These are phyloP conservation scores for Anhinga rufa DNA, from an alignment of 2,113 vertebrate species.

Conservation along the genomic window DNA sequence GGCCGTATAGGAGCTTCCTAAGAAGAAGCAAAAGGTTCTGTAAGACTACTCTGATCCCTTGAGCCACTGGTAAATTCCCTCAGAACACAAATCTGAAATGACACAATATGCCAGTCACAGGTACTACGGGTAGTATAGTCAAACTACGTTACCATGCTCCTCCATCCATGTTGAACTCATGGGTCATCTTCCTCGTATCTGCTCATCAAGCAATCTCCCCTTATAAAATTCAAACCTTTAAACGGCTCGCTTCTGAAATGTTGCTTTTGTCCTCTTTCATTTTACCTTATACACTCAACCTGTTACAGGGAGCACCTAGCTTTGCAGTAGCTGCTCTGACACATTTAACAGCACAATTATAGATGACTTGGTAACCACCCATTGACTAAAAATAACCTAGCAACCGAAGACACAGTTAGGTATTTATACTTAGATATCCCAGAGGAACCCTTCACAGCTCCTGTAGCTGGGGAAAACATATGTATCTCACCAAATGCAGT, in stretches of 20 bases:
- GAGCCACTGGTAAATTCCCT: background rate
- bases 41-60: background rate
- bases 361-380: slow-evolving; percentile 53
- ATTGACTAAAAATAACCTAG: slow-evolving; percentile 63
- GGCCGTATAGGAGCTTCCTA: background rate
- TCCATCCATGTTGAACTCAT: background rate
- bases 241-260: background rate
- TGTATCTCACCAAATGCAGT: slow-evolving; percentile 52
- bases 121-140: background rate
- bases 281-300: background rate
- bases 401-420: slow-evolving; percentile 56
- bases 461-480: slow-evolving; percentile 54
- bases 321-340: slow-evolving; percentile 48
- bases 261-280: background rate
- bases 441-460: slow-evolving; percentile 61
- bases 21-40: background rate
- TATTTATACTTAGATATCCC: slow-evolving; percentile 61
- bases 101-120: background rate
- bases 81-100: background rate
- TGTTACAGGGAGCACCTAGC: slow-evolving; percentile 20
- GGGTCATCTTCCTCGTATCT: background rate
- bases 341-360: slow-evolving; percentile 59
- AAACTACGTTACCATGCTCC: background rate
- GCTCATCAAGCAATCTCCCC: background rate
- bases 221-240: background rate